A percentile compares a stretch with the other conserved stretches of the same genome.
These are phyloP conservation scores for Monopis laevigella DNA, from an alignment of 2,888 invertebrate species.

Conservation along the genomic window DNA sequence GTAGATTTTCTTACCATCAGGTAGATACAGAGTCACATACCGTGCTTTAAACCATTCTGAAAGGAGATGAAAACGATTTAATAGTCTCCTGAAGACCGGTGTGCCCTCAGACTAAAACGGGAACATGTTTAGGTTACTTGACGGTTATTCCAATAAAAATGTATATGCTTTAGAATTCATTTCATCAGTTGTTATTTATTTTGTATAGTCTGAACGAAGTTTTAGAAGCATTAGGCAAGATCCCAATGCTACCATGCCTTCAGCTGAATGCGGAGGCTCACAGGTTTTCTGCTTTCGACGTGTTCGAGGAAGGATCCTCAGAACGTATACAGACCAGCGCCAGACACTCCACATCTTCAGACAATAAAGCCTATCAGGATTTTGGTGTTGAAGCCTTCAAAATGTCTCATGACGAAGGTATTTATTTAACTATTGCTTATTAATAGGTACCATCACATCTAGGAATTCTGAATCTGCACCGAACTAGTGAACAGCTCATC, in stretches of 20 bases:
- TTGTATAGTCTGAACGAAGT: slow-evolving; percentile 75
- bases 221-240: slow-evolving; percentile 78
- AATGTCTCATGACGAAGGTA: slow-evolving; percentile 57
- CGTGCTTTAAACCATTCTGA: too few species aligned
- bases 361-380: slow-evolving; percentile 41
- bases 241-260: slow-evolving; percentile 83
- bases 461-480: too few species aligned
- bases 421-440: slow-evolving; percentile 14
- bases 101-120: too few species aligned
- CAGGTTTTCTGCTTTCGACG: slow-evolving; percentile 70
- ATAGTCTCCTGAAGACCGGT: neutral
- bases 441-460: too few species aligned
- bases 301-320: slow-evolving; percentile 63
- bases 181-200: neutral
- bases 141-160: too few species aligned
- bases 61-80: neutral
- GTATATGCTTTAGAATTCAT: neutral
- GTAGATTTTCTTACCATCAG: too few species aligned
- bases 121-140: too few species aligned
- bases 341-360: slow-evolving; percentile 43
- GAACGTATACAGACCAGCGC: slow-evolving; percentile 47
- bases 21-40: too few species aligned
- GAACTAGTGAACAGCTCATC: too few species aligned
- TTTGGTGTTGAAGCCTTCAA: slow-evolving; percentile 57
- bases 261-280: slow-evolving; percentile 72